Base-by-base conservation (phyloP, 2,113 vertebrate species). In the Oncorhynchus masou region DNA sequence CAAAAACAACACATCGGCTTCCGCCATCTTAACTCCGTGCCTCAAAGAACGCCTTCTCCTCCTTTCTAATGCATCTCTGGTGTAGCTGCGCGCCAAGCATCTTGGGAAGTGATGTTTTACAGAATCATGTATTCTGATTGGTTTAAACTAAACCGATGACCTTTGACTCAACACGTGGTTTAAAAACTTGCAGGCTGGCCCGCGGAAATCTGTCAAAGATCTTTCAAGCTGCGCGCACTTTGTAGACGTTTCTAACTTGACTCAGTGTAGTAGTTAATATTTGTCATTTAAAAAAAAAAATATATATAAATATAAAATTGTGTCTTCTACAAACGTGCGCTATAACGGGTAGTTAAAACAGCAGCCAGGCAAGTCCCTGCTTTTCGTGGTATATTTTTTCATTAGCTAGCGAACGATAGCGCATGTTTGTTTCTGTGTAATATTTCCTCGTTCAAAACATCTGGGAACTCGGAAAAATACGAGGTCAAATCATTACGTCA, bases 111-210 rank as follows among this genome's bases (percentile, higher is more conserved):
- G 76, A 66, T 2, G 86, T 91, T 81, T 67, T 75, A 16, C 22
- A 2, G 0, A 0, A 22, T 70, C 8, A 0, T 1, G 1, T 5
- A 13, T 59, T 84, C 19, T 70, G 29, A 89, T 92, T 91, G 88
- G 91, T 12, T 54, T n/a, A 5, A 1, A 2, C 3, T 16, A 54
- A 16, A 16, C 4, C 16, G 1, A 0, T 73, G 87, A 86, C 83
- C 88, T 85, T 81, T 91, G 73, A 76, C 84, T 60, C 64, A 74
- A 87, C 92, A 93, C 89, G 91, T 93, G 91, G 71, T 84, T 83
- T 86, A 85, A 89, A 89, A 83, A 66, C 74, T 83, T 66, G 3
- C 39, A 49, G 73, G 0, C 4, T 91, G 90, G 92, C 93, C 92
- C 92, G 93, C 90, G 84, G 87, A 75, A n/a, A 93, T 51, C 31